Conservation (phyloP, 2,797 vertebrate species). For the Mormyrops attenuatus region DNA sequence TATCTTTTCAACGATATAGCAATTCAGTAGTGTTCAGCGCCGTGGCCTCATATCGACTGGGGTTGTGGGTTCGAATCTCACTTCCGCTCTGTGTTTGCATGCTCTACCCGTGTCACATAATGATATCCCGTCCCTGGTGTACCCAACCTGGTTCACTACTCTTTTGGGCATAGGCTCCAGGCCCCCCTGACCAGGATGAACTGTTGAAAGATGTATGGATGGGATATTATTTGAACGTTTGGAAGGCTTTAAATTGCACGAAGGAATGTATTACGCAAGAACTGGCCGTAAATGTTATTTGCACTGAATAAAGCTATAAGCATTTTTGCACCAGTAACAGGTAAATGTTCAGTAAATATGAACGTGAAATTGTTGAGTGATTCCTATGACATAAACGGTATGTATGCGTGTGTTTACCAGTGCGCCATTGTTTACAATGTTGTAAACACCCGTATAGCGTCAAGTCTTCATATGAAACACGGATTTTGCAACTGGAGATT, state of each 20-base stretch:
- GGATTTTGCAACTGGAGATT: neutral
- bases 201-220: neutral
- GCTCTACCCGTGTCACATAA: neutral
- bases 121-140: neutral
- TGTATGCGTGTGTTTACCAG: neutral
- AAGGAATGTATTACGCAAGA: neutral
- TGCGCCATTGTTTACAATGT: neutral
- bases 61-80: neutral
- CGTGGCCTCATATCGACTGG: neutral
- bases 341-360: neutral
- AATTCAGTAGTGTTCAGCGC: neutral
- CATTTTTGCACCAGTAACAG: neutral
- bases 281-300: neutral
- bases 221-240: neutral
- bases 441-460: neutral
- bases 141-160: neutral
- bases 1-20: neutral
- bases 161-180: neutral
- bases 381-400: neutral
- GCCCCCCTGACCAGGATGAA: neutral
- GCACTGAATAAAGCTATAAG: neutral
- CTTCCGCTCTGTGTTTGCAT: neutral
- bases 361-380: neutral
- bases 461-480: neutral
- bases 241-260: neutral